Percentiles rank a stretch among this genome's conserved stretches.
These are phyloP conservation scores for Eugnorisma glareosa DNA, from an alignment of 2,888 invertebrate genomes.

Conservation along the genomic window DNA sequence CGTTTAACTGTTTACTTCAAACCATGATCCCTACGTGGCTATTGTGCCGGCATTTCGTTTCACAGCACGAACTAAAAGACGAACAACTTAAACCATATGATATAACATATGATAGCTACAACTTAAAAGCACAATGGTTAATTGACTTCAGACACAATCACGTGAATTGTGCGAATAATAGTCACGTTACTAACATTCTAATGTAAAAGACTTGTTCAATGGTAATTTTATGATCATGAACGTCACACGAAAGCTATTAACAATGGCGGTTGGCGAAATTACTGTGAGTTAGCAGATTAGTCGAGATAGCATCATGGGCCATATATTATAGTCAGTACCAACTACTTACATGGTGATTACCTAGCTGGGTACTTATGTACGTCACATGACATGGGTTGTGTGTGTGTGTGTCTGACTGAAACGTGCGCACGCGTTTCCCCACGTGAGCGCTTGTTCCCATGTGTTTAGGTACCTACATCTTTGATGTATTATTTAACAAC, in stretches of 20 bases:
- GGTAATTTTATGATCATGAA: slow-evolving; percentile 6
- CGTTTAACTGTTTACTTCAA: not conserved
- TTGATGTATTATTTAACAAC: slow-evolving; percentile 22
- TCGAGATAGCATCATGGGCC: not conserved
- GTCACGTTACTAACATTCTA: slow-evolving; percentile 10
- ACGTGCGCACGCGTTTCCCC: slow-evolving; percentile 29
- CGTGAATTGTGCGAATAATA: slow-evolving; percentile 29
- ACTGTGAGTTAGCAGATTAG: slow-evolving; percentile 32
- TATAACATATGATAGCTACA: slow-evolving; percentile 1
- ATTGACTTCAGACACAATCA: slow-evolving; percentile 21
- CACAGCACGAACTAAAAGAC: slow-evolving; percentile 10
- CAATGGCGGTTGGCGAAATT: slow-evolving; percentile 31
- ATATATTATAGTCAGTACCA: not conserved
- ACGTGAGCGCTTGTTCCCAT: slow-evolving; percentile 31
- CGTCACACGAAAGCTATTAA: slow-evolving; percentile 13
- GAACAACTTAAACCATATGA: no score
- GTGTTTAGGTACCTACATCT: not conserved
- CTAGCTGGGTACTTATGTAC: slow-evolving; percentile 30
- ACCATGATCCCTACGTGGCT: not conserved
- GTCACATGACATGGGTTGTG: not conserved
- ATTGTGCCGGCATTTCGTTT: slow-evolving; percentile 14
- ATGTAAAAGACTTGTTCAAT: slow-evolving; percentile 39
- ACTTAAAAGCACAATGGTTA: slow-evolving; percentile 31
- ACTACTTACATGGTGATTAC: slow-evolving; percentile 13
- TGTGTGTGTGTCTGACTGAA: slow-evolving; percentile 1